Percentiles rank a stretch among this genome's conserved stretches.
phyloP scores from a whole-genome alignment of 2,797 vertebrate genomes.

The Hippocampus kuda region DNA sequence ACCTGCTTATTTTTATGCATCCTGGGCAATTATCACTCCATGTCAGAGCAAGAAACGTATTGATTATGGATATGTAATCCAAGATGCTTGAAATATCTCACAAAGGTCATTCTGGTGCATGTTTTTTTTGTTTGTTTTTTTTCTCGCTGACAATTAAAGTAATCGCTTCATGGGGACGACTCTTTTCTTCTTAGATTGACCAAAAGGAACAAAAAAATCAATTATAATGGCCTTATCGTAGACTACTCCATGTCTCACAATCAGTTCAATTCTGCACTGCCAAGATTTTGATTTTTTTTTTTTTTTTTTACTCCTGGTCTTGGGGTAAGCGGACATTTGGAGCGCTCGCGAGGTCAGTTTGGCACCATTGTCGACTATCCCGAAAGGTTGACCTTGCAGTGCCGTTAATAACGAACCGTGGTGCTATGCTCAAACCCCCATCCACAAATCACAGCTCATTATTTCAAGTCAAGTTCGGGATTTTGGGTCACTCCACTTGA shows the following conservation, averaged over 20 bases:
- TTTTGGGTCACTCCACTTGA: slow-evolving; percentile 15
- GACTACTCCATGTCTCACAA: slow-evolving; percentile 55
- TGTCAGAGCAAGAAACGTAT: background rate
- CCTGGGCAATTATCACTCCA: background rate
- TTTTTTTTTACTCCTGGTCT: slow-evolving; percentile 28
- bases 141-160: background rate
- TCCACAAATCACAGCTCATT: background rate
- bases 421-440: background rate
- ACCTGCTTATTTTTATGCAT: background rate
- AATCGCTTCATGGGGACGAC: background rate
- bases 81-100: background rate
- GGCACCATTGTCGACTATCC: slow-evolving; percentile 20
- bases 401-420: background rate
- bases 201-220: background rate
- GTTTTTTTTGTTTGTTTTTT: background rate
- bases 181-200: background rate
- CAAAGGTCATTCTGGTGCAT: background rate
- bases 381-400: background rate
- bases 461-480: background rate
- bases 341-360: slow-evolving; percentile 51
- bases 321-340: slow-evolving; percentile 55
- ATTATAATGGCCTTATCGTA: background rate
- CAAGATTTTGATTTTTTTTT: slow-evolving; percentile 48
- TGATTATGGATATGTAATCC: background rate
- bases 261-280: slow-evolving; percentile 64